Base-by-base conservation (phyloP, 2,888 invertebrate genomes). In the Anagyrus pseudococci region DNA sequence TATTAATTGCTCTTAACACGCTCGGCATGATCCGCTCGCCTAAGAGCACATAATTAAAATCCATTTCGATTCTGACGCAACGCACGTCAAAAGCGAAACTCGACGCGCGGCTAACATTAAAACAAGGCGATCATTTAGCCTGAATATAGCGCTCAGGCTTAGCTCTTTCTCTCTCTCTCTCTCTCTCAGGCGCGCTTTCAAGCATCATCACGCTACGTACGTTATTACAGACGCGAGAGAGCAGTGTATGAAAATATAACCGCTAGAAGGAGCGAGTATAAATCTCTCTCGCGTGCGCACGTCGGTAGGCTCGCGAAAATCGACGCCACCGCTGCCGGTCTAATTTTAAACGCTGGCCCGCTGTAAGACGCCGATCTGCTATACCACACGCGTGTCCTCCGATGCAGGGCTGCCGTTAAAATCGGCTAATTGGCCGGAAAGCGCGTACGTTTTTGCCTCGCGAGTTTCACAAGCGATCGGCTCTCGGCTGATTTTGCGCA, bases 291-390 rank as follows among this genome's bases (percentile, higher is more conserved):
- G 26, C 29, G 17, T 10, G 26, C 19, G 19, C 26, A n/a, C n/a
- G n/a, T n/a, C n/a, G n/a, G n/a, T n/a, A n/a, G n/a, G n/a, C n/a
- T 26, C 15, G 19, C 7, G 50, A 33, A 37, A 29, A n/a, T 17
- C n/a, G 44, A 52, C n/a, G 29, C 20, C 26, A n/a, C 22, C 10
- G 26, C 50, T 13, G 68, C 64, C 67, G 69, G 66, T 66, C 67
- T 65, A 66, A 68, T 67, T 71, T 69, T 70, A 67, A 70, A 67
- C 65, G 54, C 17, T 48, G 53, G n/a, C n/a, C n/a, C n/a, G n/a
- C n/a, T n/a, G 52, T 58, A 52, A 58, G 52, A 50, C 33, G 22
- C 40, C 47, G 29, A n/a, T n/a, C n/a, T n/a, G n/a, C n/a, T n/a
- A n/a, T n/a, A n/a, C n/a, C n/a, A 58, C 13, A 15, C 8, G 26